Evolutionary conservation across 2,113 vertebrate genomes (phyloP).

Genomic region (Chrysemys picta): DNA sequence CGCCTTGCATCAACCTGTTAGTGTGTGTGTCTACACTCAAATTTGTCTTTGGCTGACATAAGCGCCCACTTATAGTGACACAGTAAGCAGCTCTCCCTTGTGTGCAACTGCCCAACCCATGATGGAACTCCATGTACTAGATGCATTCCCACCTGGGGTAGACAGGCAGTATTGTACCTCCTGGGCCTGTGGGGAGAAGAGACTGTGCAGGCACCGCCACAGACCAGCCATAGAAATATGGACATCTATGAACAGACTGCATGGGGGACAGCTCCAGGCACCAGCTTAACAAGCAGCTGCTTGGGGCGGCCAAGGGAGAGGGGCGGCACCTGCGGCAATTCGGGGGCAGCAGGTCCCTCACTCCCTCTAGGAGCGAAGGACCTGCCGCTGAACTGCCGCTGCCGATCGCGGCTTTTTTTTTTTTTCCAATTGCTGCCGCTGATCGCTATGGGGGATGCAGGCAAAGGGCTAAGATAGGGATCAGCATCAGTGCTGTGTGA

Average conservation of each 20-base stretch:
- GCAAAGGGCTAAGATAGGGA: neutral
- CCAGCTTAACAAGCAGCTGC: no score
- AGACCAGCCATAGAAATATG: neutral
- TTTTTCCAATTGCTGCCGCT: no score
- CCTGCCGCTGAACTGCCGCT: no score
- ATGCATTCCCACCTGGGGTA: neutral
- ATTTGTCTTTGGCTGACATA: neutral
- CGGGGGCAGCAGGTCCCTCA: no score
- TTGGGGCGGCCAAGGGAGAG: no score
- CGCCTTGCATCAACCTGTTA: neutral
- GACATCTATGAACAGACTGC: no score
- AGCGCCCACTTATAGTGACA: neutral
- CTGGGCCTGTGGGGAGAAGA: neutral
- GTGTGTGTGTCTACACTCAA: neutral
- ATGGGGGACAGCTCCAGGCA: no score
- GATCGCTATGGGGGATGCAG: neutral
- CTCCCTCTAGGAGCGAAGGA: no score
- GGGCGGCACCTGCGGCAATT: no score
- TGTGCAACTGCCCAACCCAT: neutral
- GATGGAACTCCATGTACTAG: neutral
- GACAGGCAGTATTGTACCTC: neutral
- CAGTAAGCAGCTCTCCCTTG: neutral
- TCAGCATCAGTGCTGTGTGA: neutral
- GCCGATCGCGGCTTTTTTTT: no score
- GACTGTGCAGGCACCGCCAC: neutral